Evolutionary conservation across 2,113 vertebrate genomes (phyloP).

Genomic region (Colistium nudipinnis): DNA sequence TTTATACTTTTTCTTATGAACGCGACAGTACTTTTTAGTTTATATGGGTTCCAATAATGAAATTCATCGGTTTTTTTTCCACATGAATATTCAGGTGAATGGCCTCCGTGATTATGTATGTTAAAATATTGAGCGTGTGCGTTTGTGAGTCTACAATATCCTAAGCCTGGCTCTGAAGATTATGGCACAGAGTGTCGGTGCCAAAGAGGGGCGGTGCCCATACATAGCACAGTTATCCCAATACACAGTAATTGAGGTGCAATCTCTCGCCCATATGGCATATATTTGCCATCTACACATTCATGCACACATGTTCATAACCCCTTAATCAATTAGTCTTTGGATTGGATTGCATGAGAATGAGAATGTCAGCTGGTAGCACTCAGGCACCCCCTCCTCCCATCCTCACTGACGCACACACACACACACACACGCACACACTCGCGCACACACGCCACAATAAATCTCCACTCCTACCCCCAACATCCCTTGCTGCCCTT

Average conservation of each 20-base stretch:
- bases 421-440: not conserved
- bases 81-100: not conserved
- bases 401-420: not conserved
- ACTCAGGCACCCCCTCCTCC: slow-evolving; percentile 44
- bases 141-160: slow-evolving; percentile 17
- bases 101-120: not conserved
- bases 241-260: slow-evolving; percentile 65
- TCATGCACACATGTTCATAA: slow-evolving; percentile 62
- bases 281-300: slow-evolving; percentile 56
- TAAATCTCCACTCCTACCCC: slow-evolving; percentile 36
- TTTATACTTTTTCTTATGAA: not conserved
- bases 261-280: slow-evolving; percentile 71
- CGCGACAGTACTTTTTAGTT: not conserved
- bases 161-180: slow-evolving; percentile 17
- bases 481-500: slow-evolving; percentile 13
- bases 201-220: slow-evolving; percentile 31
- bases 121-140: slow-evolving; percentile 28
- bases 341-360: too few species aligned
- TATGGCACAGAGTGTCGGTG: slow-evolving; percentile 5
- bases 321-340: slow-evolving; percentile 77
- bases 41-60: not conserved
- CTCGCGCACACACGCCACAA: slow-evolving; percentile 37
- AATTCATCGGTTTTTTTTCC: slow-evolving; percentile 13
- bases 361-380: slow-evolving; percentile 74
- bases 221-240: slow-evolving; percentile 39